phyloP scores from a whole-genome alignment of 2,797 vertebrate genomes.

The Acanthiza pusilla region DNA sequence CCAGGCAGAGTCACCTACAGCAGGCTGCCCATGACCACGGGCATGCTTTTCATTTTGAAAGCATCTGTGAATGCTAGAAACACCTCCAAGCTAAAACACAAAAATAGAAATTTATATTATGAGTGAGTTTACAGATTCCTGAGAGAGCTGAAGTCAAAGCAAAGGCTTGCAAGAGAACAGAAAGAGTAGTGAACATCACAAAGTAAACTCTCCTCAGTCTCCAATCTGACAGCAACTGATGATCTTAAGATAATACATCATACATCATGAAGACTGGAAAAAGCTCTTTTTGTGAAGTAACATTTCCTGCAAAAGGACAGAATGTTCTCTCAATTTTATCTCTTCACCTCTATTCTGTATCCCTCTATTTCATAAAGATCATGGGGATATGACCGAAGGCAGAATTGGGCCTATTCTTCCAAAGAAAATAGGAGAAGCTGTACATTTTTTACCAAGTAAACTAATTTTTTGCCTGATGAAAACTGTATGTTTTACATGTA shows the following conservation, averaged over 20 bases:
- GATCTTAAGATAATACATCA: not conserved
- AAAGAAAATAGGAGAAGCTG: not conserved
- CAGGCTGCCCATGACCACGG: not conserved
- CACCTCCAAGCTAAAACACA: not conserved
- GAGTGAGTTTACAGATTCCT: not conserved
- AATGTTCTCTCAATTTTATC: not conserved
- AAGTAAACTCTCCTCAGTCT: not conserved
- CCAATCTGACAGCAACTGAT: not conserved
- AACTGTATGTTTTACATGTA: not conserved
- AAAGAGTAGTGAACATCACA: not conserved
- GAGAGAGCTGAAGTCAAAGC: not conserved
- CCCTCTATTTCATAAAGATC: not conserved
- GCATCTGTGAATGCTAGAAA: not conserved
- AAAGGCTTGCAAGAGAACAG: not conserved
- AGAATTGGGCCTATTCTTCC: not conserved
- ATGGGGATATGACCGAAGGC: rapidly evolving
- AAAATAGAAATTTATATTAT: not conserved
- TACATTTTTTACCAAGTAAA: not conserved
- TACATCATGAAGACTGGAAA: not conserved
- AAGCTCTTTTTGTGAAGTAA: not conserved
- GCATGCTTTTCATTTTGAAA: not conserved
- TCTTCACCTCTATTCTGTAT: not conserved
- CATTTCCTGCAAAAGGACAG: not conserved
- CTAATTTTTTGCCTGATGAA: not conserved
- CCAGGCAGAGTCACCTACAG: not conserved